Base-by-base conservation (phyloP, 2,797 vertebrate species). In the Sebastolobus altivelis region DNA sequence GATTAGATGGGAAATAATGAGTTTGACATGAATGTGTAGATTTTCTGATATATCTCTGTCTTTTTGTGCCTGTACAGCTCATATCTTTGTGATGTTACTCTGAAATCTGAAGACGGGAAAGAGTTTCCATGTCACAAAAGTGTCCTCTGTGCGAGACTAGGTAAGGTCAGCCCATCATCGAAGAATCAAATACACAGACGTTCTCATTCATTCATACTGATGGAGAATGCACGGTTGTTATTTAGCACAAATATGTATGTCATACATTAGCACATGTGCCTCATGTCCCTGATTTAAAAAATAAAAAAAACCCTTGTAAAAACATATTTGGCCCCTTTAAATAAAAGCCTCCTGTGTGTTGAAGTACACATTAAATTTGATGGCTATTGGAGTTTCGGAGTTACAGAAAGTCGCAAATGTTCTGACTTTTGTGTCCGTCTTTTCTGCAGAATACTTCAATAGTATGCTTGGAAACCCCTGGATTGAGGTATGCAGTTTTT, bases 381-480 rank as follows among this genome's bases (percentile, higher is more conserved):
- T 14, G 16, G 13, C 2, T 29, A 46, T 46, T 46, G 16, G 43
- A 52, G 11, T 60, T 56, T 70, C 9, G 0, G n/a, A 56, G 6
- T 54, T 38, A 2, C 40, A 58, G 20, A 56, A 18, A 60, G 14
- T 35, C 5, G 2, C 25, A 11, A 33, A 29, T 43, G 1, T 74
- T 40, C 79, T 79, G n/a, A 58, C 10, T 1, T 60, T 37, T 66
- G 10, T 88, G 3, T 78, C 16, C 8, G 3, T 79, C 55, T 73
- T 77, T 79, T 83, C 40, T 90, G 52, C 94, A 97, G 98, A 99
- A 88, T 99, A 99, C 91, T 99, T 99, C 94, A 96, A 96, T 89
- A 99, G 97, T 90, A 99, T 99, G 98, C 95, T 99, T 88, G 98
- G 97, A 94, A 99, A 96, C 91, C 96, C 98, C 11, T 99, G 98